Conservation (phyloP, 1,140 invertebrate species). For the Myzus persicae region DNA sequence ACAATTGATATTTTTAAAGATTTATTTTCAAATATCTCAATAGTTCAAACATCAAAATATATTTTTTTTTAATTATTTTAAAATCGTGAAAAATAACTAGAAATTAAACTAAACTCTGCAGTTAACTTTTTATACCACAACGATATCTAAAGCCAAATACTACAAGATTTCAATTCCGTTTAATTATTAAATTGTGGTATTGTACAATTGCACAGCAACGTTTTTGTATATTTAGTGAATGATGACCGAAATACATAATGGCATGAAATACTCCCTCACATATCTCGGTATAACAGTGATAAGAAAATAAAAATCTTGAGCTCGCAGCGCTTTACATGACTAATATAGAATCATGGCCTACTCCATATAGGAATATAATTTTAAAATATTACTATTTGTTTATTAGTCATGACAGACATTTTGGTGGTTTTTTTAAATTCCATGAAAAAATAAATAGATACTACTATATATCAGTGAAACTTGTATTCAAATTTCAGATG, state of each 20-base stretch:
- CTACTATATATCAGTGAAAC: not conserved
- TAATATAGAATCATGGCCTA: not conserved
- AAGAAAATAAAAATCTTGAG: not conserved
- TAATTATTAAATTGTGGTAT: not conserved
- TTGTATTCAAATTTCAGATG: not conserved
- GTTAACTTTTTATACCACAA: not conserved
- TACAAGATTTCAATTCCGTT: not conserved
- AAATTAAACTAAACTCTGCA: not conserved
- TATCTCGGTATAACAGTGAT: not conserved
- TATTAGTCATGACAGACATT: not conserved
- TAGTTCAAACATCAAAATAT: too few species aligned
- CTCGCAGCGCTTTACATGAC: too few species aligned
- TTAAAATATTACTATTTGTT: not conserved
- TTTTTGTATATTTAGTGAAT: not conserved
- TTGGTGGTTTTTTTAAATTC: not conserved
- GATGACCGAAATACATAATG: not conserved
- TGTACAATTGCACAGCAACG: not conserved
- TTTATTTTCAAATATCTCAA: not conserved
- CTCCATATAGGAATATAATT: not conserved
- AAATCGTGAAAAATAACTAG: not conserved
- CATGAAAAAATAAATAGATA: not conserved
- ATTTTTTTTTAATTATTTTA: too few species aligned
- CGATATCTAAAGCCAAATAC: not conserved
- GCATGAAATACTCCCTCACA: not conserved
- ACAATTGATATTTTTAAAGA: not conserved